These are phyloP conservation scores for Neotoma lepida DNA, from an alignment of 2,113 vertebrate genomes.

Conservation along the genomic window DNA sequence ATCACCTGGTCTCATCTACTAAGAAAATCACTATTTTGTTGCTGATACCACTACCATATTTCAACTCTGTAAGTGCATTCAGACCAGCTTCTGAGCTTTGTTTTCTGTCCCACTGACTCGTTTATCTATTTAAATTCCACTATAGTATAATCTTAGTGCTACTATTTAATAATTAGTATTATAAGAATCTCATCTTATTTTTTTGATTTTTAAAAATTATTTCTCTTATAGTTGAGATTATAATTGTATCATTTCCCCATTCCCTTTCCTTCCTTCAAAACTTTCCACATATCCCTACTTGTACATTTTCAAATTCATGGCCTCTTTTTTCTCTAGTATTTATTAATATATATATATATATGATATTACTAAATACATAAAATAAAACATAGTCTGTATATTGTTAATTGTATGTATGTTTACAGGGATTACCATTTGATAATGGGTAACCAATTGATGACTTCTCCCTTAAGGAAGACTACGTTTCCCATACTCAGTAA, in stretches of 20 bases:
- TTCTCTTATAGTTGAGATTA: background rate
- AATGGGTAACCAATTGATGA: background rate
- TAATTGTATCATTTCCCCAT: background rate
- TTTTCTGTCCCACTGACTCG: background rate
- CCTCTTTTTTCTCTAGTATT: background rate
- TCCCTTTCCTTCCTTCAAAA: background rate
- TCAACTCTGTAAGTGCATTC: background rate
- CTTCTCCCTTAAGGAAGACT: background rate
- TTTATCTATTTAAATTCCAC: background rate
- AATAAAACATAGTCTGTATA: background rate
- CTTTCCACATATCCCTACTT: background rate
- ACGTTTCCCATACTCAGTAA: background rate
- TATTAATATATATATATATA: too few species aligned
- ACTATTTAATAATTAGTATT: background rate
- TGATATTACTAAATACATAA: background rate
- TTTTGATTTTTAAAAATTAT: background rate
- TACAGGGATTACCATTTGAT: background rate
- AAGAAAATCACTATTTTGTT: background rate
- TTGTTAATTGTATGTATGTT: background rate
- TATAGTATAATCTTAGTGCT: background rate
- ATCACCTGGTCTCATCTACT: background rate
- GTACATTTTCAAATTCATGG: background rate
- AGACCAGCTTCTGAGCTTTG: background rate
- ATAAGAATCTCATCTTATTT: background rate
- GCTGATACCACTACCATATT: background rate